These are phyloP conservation scores for Clupea harengus DNA, from an alignment of 2,113 vertebrate genomes.

Conservation along the genomic window DNA sequence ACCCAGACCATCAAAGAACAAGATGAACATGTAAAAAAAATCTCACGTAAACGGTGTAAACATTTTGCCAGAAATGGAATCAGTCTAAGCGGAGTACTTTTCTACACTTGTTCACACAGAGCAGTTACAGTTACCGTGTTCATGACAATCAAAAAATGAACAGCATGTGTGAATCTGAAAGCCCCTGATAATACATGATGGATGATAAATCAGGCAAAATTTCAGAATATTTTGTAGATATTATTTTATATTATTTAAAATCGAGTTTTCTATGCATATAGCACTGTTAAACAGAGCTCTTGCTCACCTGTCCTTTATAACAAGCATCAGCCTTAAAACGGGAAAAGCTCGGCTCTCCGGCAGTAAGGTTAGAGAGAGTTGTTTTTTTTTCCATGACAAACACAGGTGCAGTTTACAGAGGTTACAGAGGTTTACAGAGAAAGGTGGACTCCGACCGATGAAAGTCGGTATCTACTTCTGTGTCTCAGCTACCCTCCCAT, in stretches of 20 bases:
- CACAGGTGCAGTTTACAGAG: too few species aligned
- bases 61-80: too few species aligned
- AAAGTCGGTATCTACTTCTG: neutral
- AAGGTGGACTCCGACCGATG: neutral
- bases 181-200: neutral
- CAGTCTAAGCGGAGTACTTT: too few species aligned
- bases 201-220: neutral
- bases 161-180: neutral
- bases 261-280: too few species aligned
- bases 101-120: too few species aligned
- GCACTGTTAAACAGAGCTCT: neutral
- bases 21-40: too few species aligned
- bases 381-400: neutral
- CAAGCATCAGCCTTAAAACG: neutral
- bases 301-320: neutral
- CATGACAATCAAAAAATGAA: too few species aligned
- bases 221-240: too few species aligned
- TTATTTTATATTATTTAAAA: too few species aligned
- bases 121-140: too few species aligned
- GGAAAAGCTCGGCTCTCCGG: neutral
- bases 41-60: too few species aligned
- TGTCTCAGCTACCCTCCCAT: neutral
- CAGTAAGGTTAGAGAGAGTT: neutral
- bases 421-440: neutral
- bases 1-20: too few species aligned